Base-by-base conservation (phyloP, 2,888 invertebrate genomes). In the Orgyia antiqua region DNA sequence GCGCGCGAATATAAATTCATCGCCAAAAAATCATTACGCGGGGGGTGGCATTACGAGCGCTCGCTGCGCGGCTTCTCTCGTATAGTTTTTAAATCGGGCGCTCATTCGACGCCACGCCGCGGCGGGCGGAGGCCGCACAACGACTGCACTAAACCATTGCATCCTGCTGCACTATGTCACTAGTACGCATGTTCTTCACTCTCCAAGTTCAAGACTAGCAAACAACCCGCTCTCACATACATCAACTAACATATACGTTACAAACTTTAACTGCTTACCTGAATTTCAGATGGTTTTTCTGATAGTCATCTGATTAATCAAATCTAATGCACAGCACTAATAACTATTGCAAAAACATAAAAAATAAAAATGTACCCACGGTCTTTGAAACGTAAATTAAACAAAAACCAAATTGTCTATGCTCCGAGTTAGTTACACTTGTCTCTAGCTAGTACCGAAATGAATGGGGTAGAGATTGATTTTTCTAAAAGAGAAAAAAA, bases 11-110 rank as follows among this genome's bases (percentile, higher is more conserved):
- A 87, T 89, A 89, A 91, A 91, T 91, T 91, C 91, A 90, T 91
- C 91, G 91, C 92, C 92, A 92, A 92, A 92, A 92, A 92, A 92
- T 92, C 92, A 92, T 92, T 92, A 92, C 92, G 91, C 91, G 90
- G 89, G 90, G 89, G 89, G 89, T 89, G 89, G 89, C 89, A 89
- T 89, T 89, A 89, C 88, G 89, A 87, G 87, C 77, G 75, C 68
- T 77, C 69, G 72, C 74, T 75, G 84, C 80, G 86, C 79, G 83
- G 73, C 80, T 76, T 72, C 67, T 77, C 72, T 73, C 74, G 65
- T 78, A 84, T 84, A 86, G 84, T 86, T 84, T 86, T 84, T 84
- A 84, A 86, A 83, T 83, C 82, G 83, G 73, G 74, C 75, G 78
- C 73, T 83, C 78, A 80, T 79, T 84, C 80, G 73, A 68, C 73